A percentile compares a stretch with the other conserved stretches of the same genome.
These are phyloP conservation scores for Spialia ferax DNA, from an alignment of 2,888 invertebrate species.

Conservation along the genomic window DNA sequence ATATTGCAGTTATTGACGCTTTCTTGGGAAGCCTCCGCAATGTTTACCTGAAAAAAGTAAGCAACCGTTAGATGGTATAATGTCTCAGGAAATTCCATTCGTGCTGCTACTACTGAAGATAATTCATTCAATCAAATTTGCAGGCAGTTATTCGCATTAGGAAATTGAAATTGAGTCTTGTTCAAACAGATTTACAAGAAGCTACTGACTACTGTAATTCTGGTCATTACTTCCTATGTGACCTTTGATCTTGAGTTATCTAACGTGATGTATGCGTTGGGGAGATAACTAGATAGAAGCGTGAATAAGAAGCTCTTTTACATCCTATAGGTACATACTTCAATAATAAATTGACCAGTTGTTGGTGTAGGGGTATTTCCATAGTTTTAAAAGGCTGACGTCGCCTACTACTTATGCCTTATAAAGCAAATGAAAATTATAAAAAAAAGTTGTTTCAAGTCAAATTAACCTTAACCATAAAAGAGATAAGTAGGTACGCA, in stretches of 20 bases:
- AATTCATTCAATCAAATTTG: constrained; percentile 40
- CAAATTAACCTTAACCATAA: too few species aligned
- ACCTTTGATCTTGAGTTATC: constrained; percentile 25
- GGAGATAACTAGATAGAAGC: background rate
- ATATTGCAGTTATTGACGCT: constrained; percentile 25
- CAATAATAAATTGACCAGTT: too few species aligned
- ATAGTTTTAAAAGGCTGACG: too few species aligned
- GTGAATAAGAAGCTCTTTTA: background rate
- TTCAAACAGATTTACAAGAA: constrained; percentile 29
- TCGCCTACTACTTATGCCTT: too few species aligned
- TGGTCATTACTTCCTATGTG: constrained; percentile 34
- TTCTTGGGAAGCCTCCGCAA: constrained; percentile 23
- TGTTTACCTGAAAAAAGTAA: constrained; percentile 34
- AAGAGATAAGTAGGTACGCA: too few species aligned
- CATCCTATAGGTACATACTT: too few species aligned
- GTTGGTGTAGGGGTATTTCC: too few species aligned
- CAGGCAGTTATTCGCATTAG: constrained; percentile 34
- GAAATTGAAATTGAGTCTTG: constrained; percentile 38
- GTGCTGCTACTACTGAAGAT: constrained; percentile 20
- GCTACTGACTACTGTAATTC: constrained; percentile 30
- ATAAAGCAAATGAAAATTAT: too few species aligned
- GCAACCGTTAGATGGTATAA: constrained; percentile 29
- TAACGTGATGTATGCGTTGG: constrained; percentile 7
- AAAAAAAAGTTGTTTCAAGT: too few species aligned
- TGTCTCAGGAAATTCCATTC: constrained; percentile 27